Evolutionary conservation across 1,140 invertebrate species (phyloP).

Genomic region (Daktulosphaira vitifoliae): DNA sequence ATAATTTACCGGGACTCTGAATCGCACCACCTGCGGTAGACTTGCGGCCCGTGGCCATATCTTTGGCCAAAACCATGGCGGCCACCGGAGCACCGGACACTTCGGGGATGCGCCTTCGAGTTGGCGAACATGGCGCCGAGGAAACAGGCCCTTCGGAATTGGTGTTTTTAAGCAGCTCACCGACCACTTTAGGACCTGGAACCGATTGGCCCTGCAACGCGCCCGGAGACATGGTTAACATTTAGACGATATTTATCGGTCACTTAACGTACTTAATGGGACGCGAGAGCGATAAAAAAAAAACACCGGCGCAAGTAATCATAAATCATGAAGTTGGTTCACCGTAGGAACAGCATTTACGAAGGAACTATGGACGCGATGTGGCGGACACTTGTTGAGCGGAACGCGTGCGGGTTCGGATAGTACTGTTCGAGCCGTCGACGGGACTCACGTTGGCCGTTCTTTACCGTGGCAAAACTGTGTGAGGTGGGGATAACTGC

Average conservation of each 20-base stretch:
- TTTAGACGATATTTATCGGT: background rate
- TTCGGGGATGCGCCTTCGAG: background rate
- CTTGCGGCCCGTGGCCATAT: conserved; percentile 18
- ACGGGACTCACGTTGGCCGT: background rate
- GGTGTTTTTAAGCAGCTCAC: conserved; percentile 4
- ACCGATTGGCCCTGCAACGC: background rate
- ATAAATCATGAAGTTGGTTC: too few species aligned
- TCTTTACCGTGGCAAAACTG: too few species aligned
- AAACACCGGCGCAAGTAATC: too few species aligned
- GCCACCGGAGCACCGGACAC: background rate
- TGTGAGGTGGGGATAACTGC: background rate
- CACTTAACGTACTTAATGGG: too few species aligned
- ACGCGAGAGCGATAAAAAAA: too few species aligned
- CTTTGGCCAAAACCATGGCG: conserved; percentile 24
- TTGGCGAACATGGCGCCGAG: background rate
- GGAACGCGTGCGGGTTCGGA: too few species aligned
- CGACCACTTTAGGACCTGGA: conserved; percentile 19
- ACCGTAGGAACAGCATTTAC: too few species aligned
- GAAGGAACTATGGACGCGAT: too few species aligned
- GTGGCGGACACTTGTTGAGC: too few species aligned
- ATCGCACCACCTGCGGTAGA: background rate
- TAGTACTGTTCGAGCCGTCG: background rate
- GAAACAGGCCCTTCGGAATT: background rate
- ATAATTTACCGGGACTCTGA: background rate
- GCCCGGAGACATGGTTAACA: conserved; percentile 12